Percentiles rank a stretch among this genome's conserved stretches.
phyloP scores from a whole-genome alignment of 2,888 invertebrate species.

The Brenthis daphne region DNA sequence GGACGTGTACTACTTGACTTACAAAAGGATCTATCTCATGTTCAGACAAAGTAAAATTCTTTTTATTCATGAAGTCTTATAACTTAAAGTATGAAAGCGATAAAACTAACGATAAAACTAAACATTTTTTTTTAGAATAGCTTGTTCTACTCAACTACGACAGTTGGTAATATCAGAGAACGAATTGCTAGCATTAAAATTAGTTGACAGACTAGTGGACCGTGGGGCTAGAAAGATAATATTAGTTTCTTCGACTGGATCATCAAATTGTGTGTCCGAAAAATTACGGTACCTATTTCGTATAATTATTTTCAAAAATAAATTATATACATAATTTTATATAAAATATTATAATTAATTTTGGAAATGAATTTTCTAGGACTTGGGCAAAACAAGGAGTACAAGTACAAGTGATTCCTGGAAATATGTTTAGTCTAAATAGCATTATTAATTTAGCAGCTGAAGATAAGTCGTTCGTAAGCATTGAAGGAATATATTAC shows the following conservation, averaged over 20 bases:
- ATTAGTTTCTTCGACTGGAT: slow-evolving; percentile 41
- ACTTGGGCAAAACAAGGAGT: slow-evolving; percentile 28
- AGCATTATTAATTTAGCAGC: slow-evolving; percentile 7
- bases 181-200: slow-evolving; percentile 46
- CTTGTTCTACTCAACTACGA: slow-evolving; percentile 42
- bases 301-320: background rate
- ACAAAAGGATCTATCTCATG: slow-evolving; percentile 29
- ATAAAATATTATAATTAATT: background rate
- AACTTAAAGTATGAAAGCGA: too few species aligned
- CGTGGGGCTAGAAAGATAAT: slow-evolving; percentile 53
- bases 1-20: slow-evolving; percentile 56
- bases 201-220: slow-evolving; percentile 50
- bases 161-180: slow-evolving; percentile 53
- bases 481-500: slow-evolving; percentile 30
- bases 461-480: slow-evolving; percentile 5
- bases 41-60: slow-evolving; percentile 42
- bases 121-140: slow-evolving; percentile 45
- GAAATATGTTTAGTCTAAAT: slow-evolving; percentile 7
- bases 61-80: background rate
- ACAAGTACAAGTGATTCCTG: background rate
- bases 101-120: background rate
- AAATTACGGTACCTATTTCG: slow-evolving; percentile 27
- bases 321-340: background rate
- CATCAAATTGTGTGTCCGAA: slow-evolving; percentile 24
- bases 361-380: slow-evolving; percentile 5